Evolutionary conservation across 2,888 invertebrate genomes (phyloP).

Genomic region (Tenthredo scrophulariae): DNA sequence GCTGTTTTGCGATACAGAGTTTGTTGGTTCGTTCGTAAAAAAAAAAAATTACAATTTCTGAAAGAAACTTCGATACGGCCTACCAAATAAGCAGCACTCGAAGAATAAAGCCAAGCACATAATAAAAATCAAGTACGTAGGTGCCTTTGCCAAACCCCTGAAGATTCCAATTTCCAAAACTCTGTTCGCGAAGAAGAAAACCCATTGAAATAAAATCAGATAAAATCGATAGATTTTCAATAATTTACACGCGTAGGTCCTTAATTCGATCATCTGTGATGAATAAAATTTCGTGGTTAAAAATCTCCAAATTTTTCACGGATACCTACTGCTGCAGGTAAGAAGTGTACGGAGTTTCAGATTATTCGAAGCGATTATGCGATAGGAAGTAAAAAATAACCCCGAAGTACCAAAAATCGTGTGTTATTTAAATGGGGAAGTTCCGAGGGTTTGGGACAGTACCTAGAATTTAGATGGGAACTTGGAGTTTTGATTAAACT

Average conservation of each 20-base stretch:
- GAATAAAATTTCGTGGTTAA: too few species aligned
- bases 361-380: too few species aligned
- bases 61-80: not conserved
- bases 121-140: conserved; percentile 2
- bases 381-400: too few species aligned
- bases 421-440: too few species aligned
- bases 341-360: too few species aligned
- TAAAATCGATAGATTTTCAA: not conserved
- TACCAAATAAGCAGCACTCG: conserved; percentile 20
- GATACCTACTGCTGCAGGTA: too few species aligned
- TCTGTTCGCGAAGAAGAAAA: not conserved
- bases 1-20: not conserved
- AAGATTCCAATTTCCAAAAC: not conserved
- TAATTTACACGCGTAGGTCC: not conserved
- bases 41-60: conserved; percentile 11
- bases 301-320: too few species aligned
- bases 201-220: not conserved
- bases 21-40: not conserved
- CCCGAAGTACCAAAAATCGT: too few species aligned
- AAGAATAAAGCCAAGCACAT: not conserved
- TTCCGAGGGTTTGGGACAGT: too few species aligned
- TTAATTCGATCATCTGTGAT: too few species aligned
- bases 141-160: not conserved
- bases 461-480: too few species aligned
- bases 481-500: too few species aligned